Evolutionary conservation across 2,113 vertebrate genomes (phyloP).

Genomic region (Alligator sinensis): DNA sequence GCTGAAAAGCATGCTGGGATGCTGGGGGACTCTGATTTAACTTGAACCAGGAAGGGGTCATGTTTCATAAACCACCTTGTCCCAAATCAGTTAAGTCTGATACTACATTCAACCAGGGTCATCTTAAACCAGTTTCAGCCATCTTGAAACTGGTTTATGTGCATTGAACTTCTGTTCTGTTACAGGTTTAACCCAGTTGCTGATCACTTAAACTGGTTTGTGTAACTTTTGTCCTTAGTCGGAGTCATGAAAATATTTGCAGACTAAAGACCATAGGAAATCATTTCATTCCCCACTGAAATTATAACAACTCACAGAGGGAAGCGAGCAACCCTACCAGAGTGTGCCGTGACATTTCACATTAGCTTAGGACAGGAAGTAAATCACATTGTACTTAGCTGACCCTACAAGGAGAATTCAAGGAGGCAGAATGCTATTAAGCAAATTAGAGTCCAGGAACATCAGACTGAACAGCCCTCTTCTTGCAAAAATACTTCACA

Average conservation of each 20-base stretch:
- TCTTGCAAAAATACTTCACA: neutral
- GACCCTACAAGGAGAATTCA: neutral
- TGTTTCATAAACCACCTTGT: too few species aligned
- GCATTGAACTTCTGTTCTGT: neutral
- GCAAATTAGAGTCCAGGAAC: neutral
- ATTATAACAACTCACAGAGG: neutral
- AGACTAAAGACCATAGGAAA: neutral
- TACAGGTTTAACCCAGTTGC: neutral
- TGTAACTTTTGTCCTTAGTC: too few species aligned
- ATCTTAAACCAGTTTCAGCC: too few species aligned
- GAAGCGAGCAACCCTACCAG: neutral
- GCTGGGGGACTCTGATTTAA: too few species aligned
- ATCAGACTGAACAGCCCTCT: neutral
- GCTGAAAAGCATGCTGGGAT: too few species aligned
- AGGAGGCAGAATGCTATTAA: neutral
- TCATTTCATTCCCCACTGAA: neutral
- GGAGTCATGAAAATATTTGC: neutral
- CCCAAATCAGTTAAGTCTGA: too few species aligned
- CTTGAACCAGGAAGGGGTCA: too few species aligned
- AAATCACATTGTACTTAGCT: neutral
- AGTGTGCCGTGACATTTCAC: rapidly evolving
- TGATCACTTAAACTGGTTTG: neutral
- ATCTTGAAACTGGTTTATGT: too few species aligned
- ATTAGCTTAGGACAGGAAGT: neutral
- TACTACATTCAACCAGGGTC: too few species aligned